A percentile compares a stretch with the other conserved stretches of the same genome.
Conservation (phyloP, 1,140 invertebrate genomes). For the Neotoxoptera formosana region DNA sequence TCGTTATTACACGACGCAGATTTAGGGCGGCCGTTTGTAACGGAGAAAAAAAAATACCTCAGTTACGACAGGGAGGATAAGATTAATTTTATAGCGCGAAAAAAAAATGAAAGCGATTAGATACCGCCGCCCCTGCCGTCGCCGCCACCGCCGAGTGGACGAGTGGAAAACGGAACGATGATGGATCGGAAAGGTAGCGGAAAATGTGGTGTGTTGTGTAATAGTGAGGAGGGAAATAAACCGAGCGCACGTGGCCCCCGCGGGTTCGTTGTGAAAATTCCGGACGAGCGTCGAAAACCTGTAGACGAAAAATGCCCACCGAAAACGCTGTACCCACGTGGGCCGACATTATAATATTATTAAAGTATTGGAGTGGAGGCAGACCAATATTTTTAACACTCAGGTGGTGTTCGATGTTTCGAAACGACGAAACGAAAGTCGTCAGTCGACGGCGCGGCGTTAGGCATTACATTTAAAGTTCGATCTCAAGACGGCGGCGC, state of each 20-base stretch:
- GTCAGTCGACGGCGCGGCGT: too few relatives aligned
- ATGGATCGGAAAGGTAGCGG: neutral
- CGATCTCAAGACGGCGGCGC: too few relatives aligned
- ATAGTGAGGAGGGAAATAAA: neutral
- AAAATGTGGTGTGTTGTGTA: neutral
- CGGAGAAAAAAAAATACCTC: neutral
- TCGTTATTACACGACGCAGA: neutral
- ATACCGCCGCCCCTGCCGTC: neutral
- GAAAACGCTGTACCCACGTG: too few relatives aligned
- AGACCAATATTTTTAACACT: too few relatives aligned
- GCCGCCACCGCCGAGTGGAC: too few relatives aligned
- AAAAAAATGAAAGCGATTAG: neutral
- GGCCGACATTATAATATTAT: too few relatives aligned
- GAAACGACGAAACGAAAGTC: too few relatives aligned
- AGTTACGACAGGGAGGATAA: neutral
- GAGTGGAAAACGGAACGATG: neutral
- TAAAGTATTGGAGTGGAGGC: too few relatives aligned
- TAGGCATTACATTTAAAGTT: too few relatives aligned
- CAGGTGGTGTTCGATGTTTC: too few relatives aligned
- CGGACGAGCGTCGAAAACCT: neutral
- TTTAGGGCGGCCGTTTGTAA: neutral
- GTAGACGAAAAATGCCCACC: neutral
- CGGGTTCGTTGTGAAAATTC: neutral
- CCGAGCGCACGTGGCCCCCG: neutral
- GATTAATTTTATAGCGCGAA: neutral